Base-by-base conservation (phyloP, 2,888 invertebrate species). In the Morpho helenor region DNA sequence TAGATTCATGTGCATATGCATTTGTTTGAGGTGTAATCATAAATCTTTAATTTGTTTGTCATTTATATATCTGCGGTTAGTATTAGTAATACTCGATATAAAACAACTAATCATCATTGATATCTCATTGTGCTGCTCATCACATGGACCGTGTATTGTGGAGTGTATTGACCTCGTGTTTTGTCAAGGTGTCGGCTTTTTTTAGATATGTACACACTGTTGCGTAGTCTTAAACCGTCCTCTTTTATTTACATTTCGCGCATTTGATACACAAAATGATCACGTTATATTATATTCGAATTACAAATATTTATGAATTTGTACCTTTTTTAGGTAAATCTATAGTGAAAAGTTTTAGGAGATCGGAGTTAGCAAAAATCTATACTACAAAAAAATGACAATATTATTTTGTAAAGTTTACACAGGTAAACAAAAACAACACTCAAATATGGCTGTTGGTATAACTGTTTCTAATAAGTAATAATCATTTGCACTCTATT, bases 161-260 rank as follows among this genome's bases (percentile, higher is more conserved):
- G 87, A 87, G 90, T 89, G 89, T 90, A 90, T 87, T 90, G 89
- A 89, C 89, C 90, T 90, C 89, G 87, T 89, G 88, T 89, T 88
- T 89, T 89, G 89, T 89, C 89, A 90, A 90, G 89, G 89, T 89
- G 88, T 89, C 89, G 82, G 87, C 87, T 87, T 89, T 89, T 72
- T 89, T 88, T 88, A 88, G 87, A 87, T 87, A 80, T 79, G 79
- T 86, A 84, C 80, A 86, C 82, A 84, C 82, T 80, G 79, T 80
- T 81, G 84, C 83, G 81, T 82, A 86, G 81, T 80, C 80, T 79
- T 78, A 79, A 54, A 75, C 81, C 75, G 75, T 76, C 75, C 72
- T 67, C 64, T 68, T 76, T 75, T 79, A 79, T 74, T 76, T 75
- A 72, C 72, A 70, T 69, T 68, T 64, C 56, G 60, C 58, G 53